Conservation (phyloP, 1,140 invertebrate genomes). For the Drosophila neocordata region DNA sequence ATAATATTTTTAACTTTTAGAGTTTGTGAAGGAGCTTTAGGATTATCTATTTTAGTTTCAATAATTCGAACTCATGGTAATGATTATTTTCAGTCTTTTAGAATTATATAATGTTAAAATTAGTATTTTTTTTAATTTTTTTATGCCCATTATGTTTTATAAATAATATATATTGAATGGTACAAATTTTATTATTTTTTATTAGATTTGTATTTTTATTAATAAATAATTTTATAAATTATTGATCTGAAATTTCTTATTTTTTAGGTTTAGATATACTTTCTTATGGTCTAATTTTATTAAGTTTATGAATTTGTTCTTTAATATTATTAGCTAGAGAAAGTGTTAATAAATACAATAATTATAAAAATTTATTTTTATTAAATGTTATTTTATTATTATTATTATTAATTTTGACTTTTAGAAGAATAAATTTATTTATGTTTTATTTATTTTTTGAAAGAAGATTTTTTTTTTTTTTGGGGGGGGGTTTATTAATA, state of each 20-base stretch:
- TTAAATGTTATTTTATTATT: conserved; percentile 84
- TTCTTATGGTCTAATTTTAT: conserved; percentile 84
- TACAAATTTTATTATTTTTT: conserved; percentile 82
- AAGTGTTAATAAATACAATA: conserved; percentile 82
- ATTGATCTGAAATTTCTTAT: conserved; percentile 77
- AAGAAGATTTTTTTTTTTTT: too few relatives aligned
- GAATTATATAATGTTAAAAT: conserved; percentile 84
- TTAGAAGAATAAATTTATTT: conserved; percentile 85
- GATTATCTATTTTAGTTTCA: conserved; percentile 84
- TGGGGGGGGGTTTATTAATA: too few relatives aligned
- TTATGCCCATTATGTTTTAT: conserved; percentile 81
- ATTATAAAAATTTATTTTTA: conserved; percentile 84
- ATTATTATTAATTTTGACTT: conserved; percentile 85
- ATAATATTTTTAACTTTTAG: conserved; percentile 85
- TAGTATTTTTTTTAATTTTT: conserved; percentile 83
- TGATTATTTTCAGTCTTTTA: conserved; percentile 85
- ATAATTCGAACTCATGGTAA: conserved; percentile 85
- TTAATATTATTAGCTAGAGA: conserved; percentile 84
- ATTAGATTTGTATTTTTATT: conserved; percentile 82
- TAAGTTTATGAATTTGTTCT: conserved; percentile 84
- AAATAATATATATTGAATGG: conserved; percentile 76
- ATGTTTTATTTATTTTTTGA: conserved; percentile 89
- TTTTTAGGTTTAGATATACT: conserved; percentile 83
- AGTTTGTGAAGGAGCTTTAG: conserved; percentile 85
- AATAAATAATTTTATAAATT: conserved; percentile 80